Conservation (phyloP, 2,113 vertebrate genomes). For the Pelusios castaneus region DNA sequence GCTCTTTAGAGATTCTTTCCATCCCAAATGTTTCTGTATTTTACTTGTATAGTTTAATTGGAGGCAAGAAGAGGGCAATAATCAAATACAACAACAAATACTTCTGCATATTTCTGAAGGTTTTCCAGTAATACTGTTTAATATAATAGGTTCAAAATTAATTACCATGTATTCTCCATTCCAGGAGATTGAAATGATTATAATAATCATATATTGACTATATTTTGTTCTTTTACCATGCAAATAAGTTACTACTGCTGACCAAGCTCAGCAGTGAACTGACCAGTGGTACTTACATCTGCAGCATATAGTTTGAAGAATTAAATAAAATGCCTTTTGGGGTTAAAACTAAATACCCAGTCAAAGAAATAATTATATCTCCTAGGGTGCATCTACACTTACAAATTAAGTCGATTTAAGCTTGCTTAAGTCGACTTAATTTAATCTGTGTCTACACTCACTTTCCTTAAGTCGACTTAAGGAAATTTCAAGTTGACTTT, state of each 20-base stretch:
- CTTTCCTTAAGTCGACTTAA: too few relatives aligned
- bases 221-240: slow-evolving; percentile 21
- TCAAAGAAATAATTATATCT: slow-evolving; percentile 7
- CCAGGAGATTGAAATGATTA: background rate
- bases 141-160: slow-evolving; percentile 31
- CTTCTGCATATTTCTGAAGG: background rate
- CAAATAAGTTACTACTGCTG: slow-evolving; percentile 14
- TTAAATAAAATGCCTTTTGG: background rate
- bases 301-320: background rate
- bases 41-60: background rate
- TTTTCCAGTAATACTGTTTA: slow-evolving; percentile 42
- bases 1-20: slow-evolving; percentile 3
- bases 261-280: background rate
- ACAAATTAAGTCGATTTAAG: too few relatives aligned
- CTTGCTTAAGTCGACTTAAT: too few relatives aligned
- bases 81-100: slow-evolving; percentile 9
- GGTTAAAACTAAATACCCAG: background rate
- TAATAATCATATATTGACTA: slow-evolving; percentile 11
- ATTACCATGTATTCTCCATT: slow-evolving; percentile 15
- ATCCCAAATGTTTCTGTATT: background rate
- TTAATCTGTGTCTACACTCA: too few relatives aligned
- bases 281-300: background rate
- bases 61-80: background rate
- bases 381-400: too few relatives aligned
- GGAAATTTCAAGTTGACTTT: too few relatives aligned